phyloP scores from a whole-genome alignment of 2,797 vertebrate genomes.

The Sebastes trivittatus region DNA sequence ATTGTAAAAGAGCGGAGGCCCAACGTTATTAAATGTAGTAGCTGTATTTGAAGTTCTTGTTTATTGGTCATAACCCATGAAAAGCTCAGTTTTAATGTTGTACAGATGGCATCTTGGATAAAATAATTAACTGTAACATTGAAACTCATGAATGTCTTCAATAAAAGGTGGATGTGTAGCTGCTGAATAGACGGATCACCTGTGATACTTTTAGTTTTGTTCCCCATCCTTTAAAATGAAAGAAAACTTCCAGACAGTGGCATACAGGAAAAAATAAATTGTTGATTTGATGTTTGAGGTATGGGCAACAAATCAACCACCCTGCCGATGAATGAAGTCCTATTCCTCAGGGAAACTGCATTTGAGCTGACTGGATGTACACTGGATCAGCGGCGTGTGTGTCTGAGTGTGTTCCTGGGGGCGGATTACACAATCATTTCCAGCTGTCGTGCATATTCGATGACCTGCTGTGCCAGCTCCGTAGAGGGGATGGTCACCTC shows the following conservation, averaged over 20 bases:
- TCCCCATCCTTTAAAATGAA: constrained; percentile 17
- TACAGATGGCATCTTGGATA: constrained; percentile 6
- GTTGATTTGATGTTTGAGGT: constrained; percentile 7
- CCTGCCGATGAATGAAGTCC: constrained; percentile 40
- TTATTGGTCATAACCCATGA: neutral
- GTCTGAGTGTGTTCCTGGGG: constrained; percentile 63
- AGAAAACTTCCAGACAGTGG: constrained; percentile 18
- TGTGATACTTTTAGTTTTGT: constrained; percentile 4
- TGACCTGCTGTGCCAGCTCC: constrained; percentile 94
- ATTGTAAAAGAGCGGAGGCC: neutral
- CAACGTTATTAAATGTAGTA: neutral
- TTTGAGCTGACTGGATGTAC: constrained; percentile 43
- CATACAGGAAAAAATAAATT: constrained; percentile 7
- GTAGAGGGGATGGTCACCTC: constrained; percentile 93
- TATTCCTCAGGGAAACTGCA: constrained; percentile 24
- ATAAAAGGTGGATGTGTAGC: neutral
- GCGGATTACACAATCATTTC: constrained; percentile 94
- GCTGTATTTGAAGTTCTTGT: neutral
- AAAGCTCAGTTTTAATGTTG: neutral
- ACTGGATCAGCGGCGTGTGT: constrained; percentile 35
- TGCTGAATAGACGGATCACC: neutral
- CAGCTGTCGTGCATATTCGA: constrained; percentile 94
- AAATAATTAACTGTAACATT: constrained; percentile 7
- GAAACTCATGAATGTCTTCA: constrained; percentile 17
- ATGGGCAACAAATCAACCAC: constrained; percentile 22